phyloP scores from a whole-genome alignment of 2,888 invertebrate genomes.

The Noctua janthe region DNA sequence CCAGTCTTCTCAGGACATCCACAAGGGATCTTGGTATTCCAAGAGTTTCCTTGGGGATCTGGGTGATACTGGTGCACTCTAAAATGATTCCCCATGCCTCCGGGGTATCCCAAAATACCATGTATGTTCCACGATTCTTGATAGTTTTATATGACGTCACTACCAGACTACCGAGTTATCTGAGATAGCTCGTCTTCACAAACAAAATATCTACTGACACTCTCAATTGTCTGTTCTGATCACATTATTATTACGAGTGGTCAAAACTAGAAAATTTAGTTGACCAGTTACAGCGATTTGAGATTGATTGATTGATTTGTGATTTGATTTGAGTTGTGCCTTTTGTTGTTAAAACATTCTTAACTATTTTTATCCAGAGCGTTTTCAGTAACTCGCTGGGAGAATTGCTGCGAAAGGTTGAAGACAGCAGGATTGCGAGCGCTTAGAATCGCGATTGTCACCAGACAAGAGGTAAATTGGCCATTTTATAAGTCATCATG shows the following conservation, averaged over 20 bases:
- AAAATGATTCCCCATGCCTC: too few relatives aligned
- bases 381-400: constrained; percentile 79
- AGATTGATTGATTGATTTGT: too few relatives aligned
- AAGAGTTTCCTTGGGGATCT: too few relatives aligned
- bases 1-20: too few relatives aligned
- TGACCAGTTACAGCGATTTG: too few relatives aligned
- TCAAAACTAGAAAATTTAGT: neutral
- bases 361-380: constrained; percentile 67
- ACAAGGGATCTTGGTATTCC: too few relatives aligned
- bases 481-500: neutral
- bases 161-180: too few relatives aligned
- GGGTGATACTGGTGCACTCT: too few relatives aligned
- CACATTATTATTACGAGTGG: neutral
- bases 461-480: constrained; percentile 80
- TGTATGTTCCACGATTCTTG: too few relatives aligned
- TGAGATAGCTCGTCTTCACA: neutral
- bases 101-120: too few relatives aligned
- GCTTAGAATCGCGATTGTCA: constrained; percentile 77
- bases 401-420: constrained; percentile 78
- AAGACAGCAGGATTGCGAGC: constrained; percentile 82
- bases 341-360: neutral
- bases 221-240: neutral
- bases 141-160: too few relatives aligned
- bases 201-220: neutral
- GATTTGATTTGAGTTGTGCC: neutral